These are phyloP conservation scores for Odontomachus brunneus DNA, from an alignment of 1,140 invertebrate species.

Conservation along the genomic window DNA sequence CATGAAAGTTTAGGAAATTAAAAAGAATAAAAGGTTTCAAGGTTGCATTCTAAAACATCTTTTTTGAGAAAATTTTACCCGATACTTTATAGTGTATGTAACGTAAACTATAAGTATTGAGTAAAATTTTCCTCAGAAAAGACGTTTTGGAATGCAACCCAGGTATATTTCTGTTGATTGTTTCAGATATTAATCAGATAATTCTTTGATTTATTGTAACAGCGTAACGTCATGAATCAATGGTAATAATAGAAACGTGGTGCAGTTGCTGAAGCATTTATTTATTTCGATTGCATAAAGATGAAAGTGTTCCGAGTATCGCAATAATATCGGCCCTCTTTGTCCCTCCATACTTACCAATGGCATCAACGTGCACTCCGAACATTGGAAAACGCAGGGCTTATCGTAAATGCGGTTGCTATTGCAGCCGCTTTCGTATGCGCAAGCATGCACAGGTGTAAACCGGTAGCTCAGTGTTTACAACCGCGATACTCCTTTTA, in stretches of 20 bases:
- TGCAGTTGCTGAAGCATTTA: neutral
- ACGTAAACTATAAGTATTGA: too few species aligned
- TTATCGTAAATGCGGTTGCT: constrained; percentile 49
- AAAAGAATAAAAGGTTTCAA: too few species aligned
- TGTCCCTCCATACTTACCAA: constrained; percentile 4
- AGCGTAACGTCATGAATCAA: too few species aligned
- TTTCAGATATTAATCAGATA: too few species aligned
- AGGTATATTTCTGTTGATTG: too few species aligned
- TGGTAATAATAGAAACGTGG: neutral
- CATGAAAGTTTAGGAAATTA: too few species aligned
- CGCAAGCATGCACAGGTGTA: constrained; percentile 60
- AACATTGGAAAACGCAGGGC: constrained; percentile 28
- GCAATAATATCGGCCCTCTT: constrained; percentile 38
- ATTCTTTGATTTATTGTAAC: too few species aligned
- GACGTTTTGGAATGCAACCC: too few species aligned
- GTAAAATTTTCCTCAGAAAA: too few species aligned
- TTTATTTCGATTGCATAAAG: constrained; percentile 1
- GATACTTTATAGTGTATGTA: too few species aligned
- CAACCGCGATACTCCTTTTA: constrained; percentile 56
- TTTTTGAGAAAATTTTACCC: too few species aligned
- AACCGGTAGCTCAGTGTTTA: constrained; percentile 49
- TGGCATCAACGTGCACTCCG: constrained; percentile 35
- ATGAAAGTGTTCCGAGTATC: neutral
- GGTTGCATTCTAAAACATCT: too few species aligned
- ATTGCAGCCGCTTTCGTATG: constrained; percentile 47